These are phyloP conservation scores for Bradypodion pumilum DNA, from an alignment of 2,797 vertebrate species.

Conservation along the genomic window DNA sequence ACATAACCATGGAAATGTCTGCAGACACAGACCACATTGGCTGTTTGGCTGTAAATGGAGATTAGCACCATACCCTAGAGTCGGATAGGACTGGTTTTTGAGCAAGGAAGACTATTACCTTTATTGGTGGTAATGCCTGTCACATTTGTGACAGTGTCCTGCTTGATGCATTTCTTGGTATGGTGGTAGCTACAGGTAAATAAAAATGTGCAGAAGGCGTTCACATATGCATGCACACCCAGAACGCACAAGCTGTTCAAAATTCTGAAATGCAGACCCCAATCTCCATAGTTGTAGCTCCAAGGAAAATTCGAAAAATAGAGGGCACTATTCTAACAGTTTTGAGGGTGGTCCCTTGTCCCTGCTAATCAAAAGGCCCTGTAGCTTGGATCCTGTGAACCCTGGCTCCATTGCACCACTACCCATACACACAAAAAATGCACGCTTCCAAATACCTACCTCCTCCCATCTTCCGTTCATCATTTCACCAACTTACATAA, in stretches of 20 bases:
- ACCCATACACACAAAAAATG: background rate
- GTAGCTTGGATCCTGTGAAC: no score
- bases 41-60: no score
- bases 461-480: background rate
- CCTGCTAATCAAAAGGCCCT: no score
- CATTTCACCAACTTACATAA: background rate
- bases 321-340: background rate
- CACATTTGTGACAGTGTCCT: background rate
- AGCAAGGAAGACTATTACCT: no score
- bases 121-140: constrained; percentile 20
- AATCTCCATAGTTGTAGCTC: background rate
- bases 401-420: no score
- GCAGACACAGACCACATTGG: no score
- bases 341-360: no score
- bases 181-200: background rate
- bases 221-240: no score
- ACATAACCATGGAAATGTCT: no score
- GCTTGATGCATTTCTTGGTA: background rate
- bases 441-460: background rate
- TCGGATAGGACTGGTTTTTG: no score
- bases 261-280: background rate
- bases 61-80: no score
- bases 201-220: background rate
- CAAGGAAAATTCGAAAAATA: background rate
- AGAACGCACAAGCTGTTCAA: no score